A percentile compares a stretch with the other conserved stretches of the same genome.
phyloP scores from a whole-genome alignment of 2,113 vertebrate genomes.

The Pluvialis apricaria region DNA sequence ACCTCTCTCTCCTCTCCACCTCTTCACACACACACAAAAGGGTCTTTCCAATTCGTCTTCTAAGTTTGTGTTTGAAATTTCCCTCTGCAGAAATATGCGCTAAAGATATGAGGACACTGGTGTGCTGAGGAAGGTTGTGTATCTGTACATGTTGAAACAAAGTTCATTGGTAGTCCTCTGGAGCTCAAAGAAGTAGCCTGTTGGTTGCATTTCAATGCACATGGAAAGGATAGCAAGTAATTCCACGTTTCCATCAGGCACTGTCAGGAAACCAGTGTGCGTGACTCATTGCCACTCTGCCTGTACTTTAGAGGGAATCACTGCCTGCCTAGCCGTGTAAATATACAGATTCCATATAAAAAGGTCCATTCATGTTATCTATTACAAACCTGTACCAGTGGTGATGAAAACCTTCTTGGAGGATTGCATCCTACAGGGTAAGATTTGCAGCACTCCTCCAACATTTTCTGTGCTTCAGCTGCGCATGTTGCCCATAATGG shows the following conservation, averaged over 20 bases:
- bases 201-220: neutral
- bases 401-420: neutral
- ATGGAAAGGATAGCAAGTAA: neutral
- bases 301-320: neutral
- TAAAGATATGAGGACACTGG: neutral
- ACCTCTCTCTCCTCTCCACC: neutral
- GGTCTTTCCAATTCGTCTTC: neutral
- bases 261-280: neutral
- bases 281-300: neutral
- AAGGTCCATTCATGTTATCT: neutral
- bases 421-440: neutral
- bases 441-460: neutral
- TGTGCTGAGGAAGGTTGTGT: neutral
- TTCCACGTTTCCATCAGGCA: neutral
- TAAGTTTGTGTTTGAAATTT: neutral
- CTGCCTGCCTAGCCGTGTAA: rapidly evolving
- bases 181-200: neutral
- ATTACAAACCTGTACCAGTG: neutral
- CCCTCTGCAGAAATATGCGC: rapidly evolving
- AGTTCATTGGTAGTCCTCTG: neutral
- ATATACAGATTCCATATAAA: rapidly evolving
- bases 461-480: neutral
- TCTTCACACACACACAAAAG: neutral
- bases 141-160: neutral
- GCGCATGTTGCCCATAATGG: rapidly evolving